A percentile compares a stretch with the other conserved stretches of the same genome.
Evolutionary conservation across 2,113 vertebrate genomes (phyloP).

Genomic region (Rhinoderma darwinii): DNA sequence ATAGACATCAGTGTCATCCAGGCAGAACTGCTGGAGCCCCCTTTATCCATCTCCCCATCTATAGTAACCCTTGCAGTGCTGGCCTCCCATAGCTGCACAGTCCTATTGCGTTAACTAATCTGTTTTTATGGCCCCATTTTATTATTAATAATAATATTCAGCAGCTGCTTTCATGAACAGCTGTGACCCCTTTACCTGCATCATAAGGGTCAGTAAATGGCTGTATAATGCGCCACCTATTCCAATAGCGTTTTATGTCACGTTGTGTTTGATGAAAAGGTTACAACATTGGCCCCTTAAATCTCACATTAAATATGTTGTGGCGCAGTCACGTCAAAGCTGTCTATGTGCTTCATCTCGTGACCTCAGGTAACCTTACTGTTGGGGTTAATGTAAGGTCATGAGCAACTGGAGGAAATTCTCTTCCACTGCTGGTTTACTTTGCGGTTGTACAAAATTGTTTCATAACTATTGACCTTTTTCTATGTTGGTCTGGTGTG

Average conservation of each 20-base stretch:
- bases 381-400: conserved; percentile 24
- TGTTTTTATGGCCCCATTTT: no score
- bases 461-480: not conserved
- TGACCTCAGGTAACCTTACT: conserved; percentile 42
- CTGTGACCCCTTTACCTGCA: no score
- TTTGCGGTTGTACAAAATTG: not conserved
- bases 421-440: not conserved
- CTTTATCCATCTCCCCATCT: not conserved
- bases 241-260: no score
- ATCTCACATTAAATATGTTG: not conserved
- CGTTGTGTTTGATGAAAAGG: no score
- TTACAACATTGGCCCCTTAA: no score
- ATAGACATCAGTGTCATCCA: not conserved
- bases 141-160: no score
- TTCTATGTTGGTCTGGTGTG: no score
- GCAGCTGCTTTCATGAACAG: no score
- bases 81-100: not conserved
- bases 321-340: not conserved
- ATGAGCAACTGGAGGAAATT: conserved; percentile 1
- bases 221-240: no score
- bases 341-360: not conserved
- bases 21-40: not conserved
- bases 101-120: no score
- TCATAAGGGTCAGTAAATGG: no score
- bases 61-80: not conserved